Evolutionary conservation across 2,888 invertebrate species (phyloP).

Genomic region (Parapristionchus giblindavisi): DNA sequence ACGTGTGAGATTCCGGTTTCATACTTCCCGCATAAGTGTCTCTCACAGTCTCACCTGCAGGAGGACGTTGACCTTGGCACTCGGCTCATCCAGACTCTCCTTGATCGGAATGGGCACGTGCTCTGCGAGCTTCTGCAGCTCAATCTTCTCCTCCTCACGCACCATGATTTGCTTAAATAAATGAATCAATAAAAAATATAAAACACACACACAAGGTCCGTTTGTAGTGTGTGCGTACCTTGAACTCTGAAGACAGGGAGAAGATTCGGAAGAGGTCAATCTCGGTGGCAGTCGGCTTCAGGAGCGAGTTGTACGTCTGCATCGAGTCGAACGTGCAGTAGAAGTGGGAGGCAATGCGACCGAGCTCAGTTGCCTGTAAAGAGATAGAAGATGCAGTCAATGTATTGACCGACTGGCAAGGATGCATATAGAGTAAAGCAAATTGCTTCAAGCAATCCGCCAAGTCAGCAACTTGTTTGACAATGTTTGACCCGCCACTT

Average conservation of each 20-base stretch:
- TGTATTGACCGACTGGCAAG: background rate
- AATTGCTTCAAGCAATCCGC: too few relatives aligned
- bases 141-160: conserved; percentile 87
- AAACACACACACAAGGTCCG: background rate
- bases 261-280: conserved; percentile 97
- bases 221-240: conserved; percentile 71
- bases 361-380: conserved; percentile 87
- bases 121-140: conserved; percentile 91
- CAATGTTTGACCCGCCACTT: too few relatives aligned
- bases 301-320: conserved; percentile 91
- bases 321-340: conserved; percentile 97
- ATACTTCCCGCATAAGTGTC: background rate
- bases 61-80: conserved; percentile 80
- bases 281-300: conserved; percentile 95
- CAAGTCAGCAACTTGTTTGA: too few relatives aligned
- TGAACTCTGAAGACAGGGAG: conserved; percentile 95
- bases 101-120: conserved; percentile 98
- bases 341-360: conserved; percentile 96
- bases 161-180: conserved; percentile 44
- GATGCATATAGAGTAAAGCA: background rate
- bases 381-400: background rate
- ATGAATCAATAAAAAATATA: background rate
- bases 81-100: conserved; percentile 96
- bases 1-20: background rate
- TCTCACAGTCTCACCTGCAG: conserved; percentile 54